Conservation (phyloP, 2,888 invertebrate species). For the Volucella zonaria region DNA sequence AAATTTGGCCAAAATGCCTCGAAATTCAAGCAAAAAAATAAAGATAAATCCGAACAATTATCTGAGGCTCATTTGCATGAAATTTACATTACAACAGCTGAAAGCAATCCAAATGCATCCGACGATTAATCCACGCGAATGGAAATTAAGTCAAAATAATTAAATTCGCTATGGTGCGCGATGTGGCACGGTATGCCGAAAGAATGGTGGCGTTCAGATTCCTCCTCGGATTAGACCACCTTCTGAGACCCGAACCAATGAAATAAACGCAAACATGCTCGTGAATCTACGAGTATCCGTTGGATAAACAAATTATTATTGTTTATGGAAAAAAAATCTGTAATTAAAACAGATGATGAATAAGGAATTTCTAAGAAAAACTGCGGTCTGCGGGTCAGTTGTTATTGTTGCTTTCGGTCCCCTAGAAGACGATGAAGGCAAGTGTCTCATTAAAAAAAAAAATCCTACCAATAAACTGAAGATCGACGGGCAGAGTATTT, state of each 20-base stretch:
- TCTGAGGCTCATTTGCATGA: constrained; percentile 25
- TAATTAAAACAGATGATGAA: constrained; percentile 12
- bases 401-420: too few relatives aligned
- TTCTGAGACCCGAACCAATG: background rate
- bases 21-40: too few relatives aligned
- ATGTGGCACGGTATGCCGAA: too few relatives aligned
- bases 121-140: constrained; percentile 27
- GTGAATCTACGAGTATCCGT: too few relatives aligned
- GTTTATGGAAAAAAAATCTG: constrained; percentile 7
- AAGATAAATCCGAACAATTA: background rate
- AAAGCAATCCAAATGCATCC: constrained; percentile 31
- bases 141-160: constrained; percentile 7
- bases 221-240: constrained; percentile 17
- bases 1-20: too few relatives aligned
- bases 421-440: background rate
- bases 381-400: background rate
- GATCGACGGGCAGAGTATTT: constrained; percentile 20
- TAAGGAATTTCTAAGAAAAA: too few relatives aligned
- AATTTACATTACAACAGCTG: constrained; percentile 22
- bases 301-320: constrained; percentile 17
- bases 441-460: constrained; percentile 9
- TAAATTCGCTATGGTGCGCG: constrained; percentile 20
- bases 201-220: constrained; percentile 4
- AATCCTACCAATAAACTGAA: constrained; percentile 27
- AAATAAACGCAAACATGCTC: constrained; percentile 1